phyloP scores from a whole-genome alignment of 2,888 invertebrate species.

The Polylopha cassiicola region DNA sequence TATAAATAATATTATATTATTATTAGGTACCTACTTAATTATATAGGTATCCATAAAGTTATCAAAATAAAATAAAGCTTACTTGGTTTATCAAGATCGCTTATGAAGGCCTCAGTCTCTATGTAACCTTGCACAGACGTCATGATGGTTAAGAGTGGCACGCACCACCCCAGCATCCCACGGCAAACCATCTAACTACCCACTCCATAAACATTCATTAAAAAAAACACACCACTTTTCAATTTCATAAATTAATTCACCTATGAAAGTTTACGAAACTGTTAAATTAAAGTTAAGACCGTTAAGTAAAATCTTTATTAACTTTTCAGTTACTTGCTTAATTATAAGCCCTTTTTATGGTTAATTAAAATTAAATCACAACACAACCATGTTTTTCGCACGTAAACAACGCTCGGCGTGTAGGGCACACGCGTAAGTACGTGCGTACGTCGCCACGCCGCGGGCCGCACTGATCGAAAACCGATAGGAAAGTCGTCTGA shows the following conservation, averaged over 20 bases:
- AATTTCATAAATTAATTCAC: too few species aligned
- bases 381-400: constrained; percentile 38
- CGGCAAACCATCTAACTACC: constrained; percentile 19
- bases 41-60: neutral
- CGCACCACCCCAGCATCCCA: constrained; percentile 17
- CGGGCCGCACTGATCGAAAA: constrained; percentile 60
- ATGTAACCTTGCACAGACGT: constrained; percentile 61
- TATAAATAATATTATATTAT: too few species aligned
- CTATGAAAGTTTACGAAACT: too few species aligned
- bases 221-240: neutral
- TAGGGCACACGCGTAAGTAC: constrained; percentile 31
- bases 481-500: constrained; percentile 42
- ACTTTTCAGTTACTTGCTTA: too few species aligned
- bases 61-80: constrained; percentile 32
- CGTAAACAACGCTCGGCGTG: constrained; percentile 39
- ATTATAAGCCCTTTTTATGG: too few species aligned
- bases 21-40: too few species aligned
- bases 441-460: constrained; percentile 53
- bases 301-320: too few species aligned
- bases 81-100: constrained; percentile 78
- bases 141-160: constrained; percentile 45
- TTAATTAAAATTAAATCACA: constrained; percentile 1
- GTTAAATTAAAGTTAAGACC: too few species aligned
- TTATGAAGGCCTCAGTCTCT: constrained; percentile 73
- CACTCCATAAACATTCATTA: constrained; percentile 13